A percentile compares a stretch with the other conserved stretches of the same genome.
phyloP scores from a whole-genome alignment of 2,888 invertebrate genomes.

The Nomada goodeniana region DNA sequence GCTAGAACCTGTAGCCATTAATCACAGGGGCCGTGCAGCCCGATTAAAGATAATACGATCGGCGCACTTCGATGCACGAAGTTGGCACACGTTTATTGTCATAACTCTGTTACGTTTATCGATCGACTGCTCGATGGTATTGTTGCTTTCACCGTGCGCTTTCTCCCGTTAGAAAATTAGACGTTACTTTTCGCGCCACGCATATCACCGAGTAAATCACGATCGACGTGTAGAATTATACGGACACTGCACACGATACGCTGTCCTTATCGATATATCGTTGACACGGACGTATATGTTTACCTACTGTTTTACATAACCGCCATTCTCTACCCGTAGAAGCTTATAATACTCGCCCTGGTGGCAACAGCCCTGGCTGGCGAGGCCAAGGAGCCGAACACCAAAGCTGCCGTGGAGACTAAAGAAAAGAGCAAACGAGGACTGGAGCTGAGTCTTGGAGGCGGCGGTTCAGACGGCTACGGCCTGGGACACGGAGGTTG shows the following conservation, averaged over 20 bases:
- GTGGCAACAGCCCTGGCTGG: slow-evolving; percentile 70
- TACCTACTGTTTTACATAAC: not conserved
- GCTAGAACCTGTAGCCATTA: not conserved
- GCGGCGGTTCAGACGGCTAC: slow-evolving; percentile 51
- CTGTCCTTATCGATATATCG: no score
- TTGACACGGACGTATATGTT: no score
- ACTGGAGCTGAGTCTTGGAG: slow-evolving; percentile 76
- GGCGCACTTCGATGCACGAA: not conserved
- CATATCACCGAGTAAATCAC: not conserved
- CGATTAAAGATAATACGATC: not conserved
- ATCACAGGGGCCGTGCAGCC: not conserved
- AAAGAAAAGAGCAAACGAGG: slow-evolving; percentile 80
- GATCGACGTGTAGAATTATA: not conserved
- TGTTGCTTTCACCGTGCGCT: slow-evolving; percentile 25
- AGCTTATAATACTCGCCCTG: slow-evolving; percentile 73
- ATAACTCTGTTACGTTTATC: not conserved
- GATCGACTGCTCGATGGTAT: not conserved
- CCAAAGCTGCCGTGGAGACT: slow-evolving; percentile 56
- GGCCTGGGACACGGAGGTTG: slow-evolving; percentile 61
- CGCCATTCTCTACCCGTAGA: slow-evolving; percentile 65
- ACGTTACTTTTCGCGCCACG: not conserved
- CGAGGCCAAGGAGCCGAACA: slow-evolving; percentile 60
- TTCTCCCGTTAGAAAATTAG: slow-evolving; percentile 13
- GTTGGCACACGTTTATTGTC: not conserved
- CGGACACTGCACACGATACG: not conserved